Conservation (phyloP, 2,888 invertebrate species). For the Bhutanitis thaidina region DNA sequence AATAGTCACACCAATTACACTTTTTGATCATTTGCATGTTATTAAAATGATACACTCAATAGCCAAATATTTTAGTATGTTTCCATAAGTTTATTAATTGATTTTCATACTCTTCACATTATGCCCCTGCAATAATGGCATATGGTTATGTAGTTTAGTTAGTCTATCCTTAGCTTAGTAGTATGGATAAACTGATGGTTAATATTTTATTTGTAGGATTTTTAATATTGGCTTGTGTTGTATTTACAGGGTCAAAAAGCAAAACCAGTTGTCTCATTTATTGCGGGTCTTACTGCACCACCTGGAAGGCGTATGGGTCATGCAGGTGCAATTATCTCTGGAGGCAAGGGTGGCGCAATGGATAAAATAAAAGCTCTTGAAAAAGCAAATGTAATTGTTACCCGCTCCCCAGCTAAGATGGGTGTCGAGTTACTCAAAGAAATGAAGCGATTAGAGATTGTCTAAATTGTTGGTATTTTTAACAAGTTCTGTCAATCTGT, state of each 20-base stretch:
- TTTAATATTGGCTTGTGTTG: slow-evolving; percentile 8
- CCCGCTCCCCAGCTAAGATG: slow-evolving; percentile 97
- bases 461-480: slow-evolving; percentile 50
- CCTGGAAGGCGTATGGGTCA: slow-evolving; percentile 99
- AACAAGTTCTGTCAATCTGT: slow-evolving; percentile 35
- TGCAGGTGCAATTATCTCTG: slow-evolving; percentile 99
- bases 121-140: too few relatives aligned
- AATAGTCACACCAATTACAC: too few relatives aligned
- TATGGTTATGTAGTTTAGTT: too few relatives aligned
- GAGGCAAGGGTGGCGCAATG: slow-evolving; percentile 98
- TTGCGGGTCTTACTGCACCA: slow-evolving; percentile 98
- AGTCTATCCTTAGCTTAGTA: too few relatives aligned
- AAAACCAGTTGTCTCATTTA: slow-evolving; percentile 99
- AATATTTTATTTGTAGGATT: too few relatives aligned
- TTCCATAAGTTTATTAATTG: too few relatives aligned
- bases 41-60: too few relatives aligned
- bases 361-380: slow-evolving; percentile 98
- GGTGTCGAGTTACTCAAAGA: slow-evolving; percentile 93
- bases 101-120: too few relatives aligned
- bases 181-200: too few relatives aligned
- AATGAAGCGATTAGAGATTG: slow-evolving; percentile 89
- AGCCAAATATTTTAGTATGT: too few relatives aligned
- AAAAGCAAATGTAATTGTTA: slow-evolving; percentile 95
- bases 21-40: too few relatives aligned
- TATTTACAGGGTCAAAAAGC: slow-evolving; percentile 87